Evolutionary conservation across 2,113 vertebrate genomes (phyloP), one percentile per base, ranked within the genome.

Genomic region (Dasyurus viverrinus): DNA sequence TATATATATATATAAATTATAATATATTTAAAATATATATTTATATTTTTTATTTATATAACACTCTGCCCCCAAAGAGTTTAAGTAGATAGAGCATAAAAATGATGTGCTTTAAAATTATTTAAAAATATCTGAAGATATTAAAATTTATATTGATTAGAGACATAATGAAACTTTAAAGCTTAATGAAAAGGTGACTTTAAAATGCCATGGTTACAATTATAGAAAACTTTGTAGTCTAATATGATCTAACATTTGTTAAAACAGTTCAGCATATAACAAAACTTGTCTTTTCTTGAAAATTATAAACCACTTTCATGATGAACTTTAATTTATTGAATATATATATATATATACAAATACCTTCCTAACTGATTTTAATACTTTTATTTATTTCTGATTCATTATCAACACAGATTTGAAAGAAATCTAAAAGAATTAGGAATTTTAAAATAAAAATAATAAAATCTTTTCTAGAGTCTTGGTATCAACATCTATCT

Each of bases 401-500:
- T 84, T 84, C 68, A 84, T 42, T 22, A 84, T 22, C 23, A 19
- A 84, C 22, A 84, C 1, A 84, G 8, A 42, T 84, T 84, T 84
- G 36, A n/a, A 84, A 42, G 68, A 84, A 84, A 84, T 84, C n/a
- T 42, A 84, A 84, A 7, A 22, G 68, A 42, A 42, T 76, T 76
- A n/a, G 36, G 68, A 52, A 52, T 52, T 52, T 52, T 68, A 36
- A 36, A 93, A 84, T 46, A 52, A n/a, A 84, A 84, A 42, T 84
- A 42, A 84, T 42, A 60, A 42, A 47, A 16, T 76, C 89, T 0
- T 1, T 91, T 94, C 96, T 12, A 60, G 91, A 89, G 47, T 92
- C 93, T 94, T 95, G 90, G 60, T 93, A 95, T 93, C 57, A 84
- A 90, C 84, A 97, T 96, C 47, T 96, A 91, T 50, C 52, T 93